phyloP scores from a whole-genome alignment of 2,888 invertebrate species.

The Apodemia zela region DNA sequence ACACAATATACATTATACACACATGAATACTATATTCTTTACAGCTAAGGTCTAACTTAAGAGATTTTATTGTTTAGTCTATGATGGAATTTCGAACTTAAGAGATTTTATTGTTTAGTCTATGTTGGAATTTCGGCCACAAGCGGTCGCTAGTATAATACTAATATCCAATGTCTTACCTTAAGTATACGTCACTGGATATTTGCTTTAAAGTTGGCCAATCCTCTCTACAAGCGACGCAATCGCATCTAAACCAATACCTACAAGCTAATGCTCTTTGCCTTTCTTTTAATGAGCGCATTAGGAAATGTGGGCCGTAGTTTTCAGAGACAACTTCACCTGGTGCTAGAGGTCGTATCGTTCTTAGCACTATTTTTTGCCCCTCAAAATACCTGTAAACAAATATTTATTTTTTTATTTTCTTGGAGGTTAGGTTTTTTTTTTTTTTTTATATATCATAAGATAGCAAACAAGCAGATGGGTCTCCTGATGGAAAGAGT shows the following conservation, averaged over 20 bases:
- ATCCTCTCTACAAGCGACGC: slow-evolving; percentile 85
- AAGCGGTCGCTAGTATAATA: too few relatives aligned
- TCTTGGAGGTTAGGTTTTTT: too few relatives aligned
- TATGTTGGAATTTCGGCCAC: too few relatives aligned
- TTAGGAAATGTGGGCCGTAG: slow-evolving; percentile 88
- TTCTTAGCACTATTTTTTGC: slow-evolving; percentile 84
- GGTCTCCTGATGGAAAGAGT: too few relatives aligned
- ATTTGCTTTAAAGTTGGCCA: slow-evolving; percentile 86
- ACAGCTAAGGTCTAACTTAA: too few relatives aligned
- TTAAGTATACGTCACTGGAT: slow-evolving; percentile 68
- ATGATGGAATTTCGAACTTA: too few relatives aligned
- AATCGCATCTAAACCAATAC: slow-evolving; percentile 90
- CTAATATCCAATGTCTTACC: slow-evolving; percentile 36
- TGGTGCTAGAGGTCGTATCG: slow-evolving; percentile 82
- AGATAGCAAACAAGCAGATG: too few relatives aligned
- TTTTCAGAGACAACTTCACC: slow-evolving; percentile 89
- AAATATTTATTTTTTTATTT: not conserved
- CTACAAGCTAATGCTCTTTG: slow-evolving; percentile 84
- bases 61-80: too few relatives aligned
- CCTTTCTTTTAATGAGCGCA: slow-evolving; percentile 75
- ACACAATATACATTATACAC: too few relatives aligned
- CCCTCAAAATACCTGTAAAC: slow-evolving; percentile 86
- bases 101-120: too few relatives aligned
- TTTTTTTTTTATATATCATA: too few relatives aligned
- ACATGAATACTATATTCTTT: too few relatives aligned